These are phyloP conservation scores for Macropus fuliginosus DNA, from an alignment of 2,797 vertebrate genomes.

Conservation along the genomic window DNA sequence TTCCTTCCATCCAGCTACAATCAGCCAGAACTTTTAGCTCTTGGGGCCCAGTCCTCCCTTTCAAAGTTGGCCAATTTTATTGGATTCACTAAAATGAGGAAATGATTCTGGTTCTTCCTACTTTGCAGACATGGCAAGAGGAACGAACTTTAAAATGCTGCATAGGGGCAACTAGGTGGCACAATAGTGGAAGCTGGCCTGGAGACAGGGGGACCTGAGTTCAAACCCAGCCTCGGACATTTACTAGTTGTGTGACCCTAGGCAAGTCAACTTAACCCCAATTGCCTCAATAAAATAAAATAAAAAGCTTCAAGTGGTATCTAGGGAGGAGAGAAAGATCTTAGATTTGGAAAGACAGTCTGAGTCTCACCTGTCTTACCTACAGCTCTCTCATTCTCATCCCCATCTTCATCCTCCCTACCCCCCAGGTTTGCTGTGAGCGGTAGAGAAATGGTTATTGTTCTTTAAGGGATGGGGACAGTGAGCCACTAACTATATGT, in stretches of 20 bases:
- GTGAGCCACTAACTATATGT: no score
- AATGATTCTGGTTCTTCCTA: not conserved
- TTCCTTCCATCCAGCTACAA: not conserved
- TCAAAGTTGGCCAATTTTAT: not conserved
- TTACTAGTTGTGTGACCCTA: not conserved
- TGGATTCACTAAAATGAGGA: not conserved
- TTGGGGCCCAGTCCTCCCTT: not conserved
- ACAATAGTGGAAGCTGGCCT: not conserved
- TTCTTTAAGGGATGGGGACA: no score
- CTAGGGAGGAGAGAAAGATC: no score
- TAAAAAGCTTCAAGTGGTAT: no score
- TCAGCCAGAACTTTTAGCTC: not conserved
- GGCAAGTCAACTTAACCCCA: no score
- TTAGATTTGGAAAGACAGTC: no score
- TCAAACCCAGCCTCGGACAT: not conserved
- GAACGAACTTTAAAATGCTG: not conserved
- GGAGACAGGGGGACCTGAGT: not conserved
- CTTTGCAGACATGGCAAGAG: not conserved
- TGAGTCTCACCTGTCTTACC: no score
- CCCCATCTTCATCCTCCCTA: no score
- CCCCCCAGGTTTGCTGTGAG: no score
- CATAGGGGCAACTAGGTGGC: not conserved
- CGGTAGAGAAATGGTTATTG: no score
- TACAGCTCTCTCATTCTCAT: no score
- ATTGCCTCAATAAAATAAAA: no score